Evolutionary conservation across 2,797 vertebrate genomes (phyloP).

Genomic region (Rhynchonycteris naso): DNA sequence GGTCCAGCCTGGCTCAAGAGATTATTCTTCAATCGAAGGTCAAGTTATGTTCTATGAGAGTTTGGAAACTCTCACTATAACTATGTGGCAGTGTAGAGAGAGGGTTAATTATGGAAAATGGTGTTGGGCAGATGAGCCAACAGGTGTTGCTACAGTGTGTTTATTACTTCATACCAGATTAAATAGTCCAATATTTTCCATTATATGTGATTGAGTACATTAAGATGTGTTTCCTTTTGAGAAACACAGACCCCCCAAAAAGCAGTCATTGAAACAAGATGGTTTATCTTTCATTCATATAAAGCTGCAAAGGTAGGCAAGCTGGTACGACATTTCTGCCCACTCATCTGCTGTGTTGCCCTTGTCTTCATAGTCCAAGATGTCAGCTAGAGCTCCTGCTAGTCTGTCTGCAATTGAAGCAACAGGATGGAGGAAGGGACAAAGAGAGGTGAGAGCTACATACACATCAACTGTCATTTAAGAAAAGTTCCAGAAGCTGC

Average conservation of each 20-base stretch:
- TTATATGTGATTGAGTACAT: background rate
- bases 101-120: background rate
- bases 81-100: background rate
- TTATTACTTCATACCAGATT: constrained; percentile 35
- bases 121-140: background rate
- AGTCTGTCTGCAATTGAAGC: background rate
- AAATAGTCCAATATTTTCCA: constrained; percentile 18
- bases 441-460: background rate
- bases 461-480: background rate
- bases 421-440: background rate
- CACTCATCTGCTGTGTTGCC: background rate
- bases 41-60: background rate
- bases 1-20: background rate
- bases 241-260: background rate
- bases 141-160: background rate
- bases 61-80: constrained; percentile 19
- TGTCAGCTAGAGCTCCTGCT: background rate
- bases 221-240: constrained; percentile 33
- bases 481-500: constrained; percentile 21
- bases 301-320: background rate
- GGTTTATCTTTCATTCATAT: background rate
- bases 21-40: background rate
- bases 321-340: background rate
- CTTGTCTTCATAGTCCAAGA: background rate
- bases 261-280: background rate